Base-by-base conservation (phyloP, 2,113 vertebrate species). In the Etheostoma cragini region DNA sequence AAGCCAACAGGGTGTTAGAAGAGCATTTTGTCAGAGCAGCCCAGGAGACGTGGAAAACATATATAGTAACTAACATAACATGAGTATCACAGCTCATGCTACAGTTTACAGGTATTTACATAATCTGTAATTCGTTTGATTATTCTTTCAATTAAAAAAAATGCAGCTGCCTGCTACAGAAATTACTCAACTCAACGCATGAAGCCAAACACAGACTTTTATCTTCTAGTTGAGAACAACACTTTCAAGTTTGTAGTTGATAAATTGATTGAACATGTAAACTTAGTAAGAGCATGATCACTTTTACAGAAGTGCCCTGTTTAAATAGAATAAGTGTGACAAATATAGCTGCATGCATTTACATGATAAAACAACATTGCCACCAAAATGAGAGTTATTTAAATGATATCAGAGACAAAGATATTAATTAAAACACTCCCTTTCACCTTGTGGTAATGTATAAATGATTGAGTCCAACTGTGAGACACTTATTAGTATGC, bases 21-120 rank as follows among this genome's bases (percentile, higher is more conserved):
- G 42, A 50, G 35, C 33, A 76, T 56, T 66, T 66, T 67, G 24
- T 52, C 56, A 54, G 33, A 58, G 33, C 13, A 30, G 57, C 52
- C 33, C 14, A 24, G 8, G 45, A 68, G 42, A 68, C 5, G 5
- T 12, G 21, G 16, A 52, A 42, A 67, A 68, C 8, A 67, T 16
- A 57, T 21, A 60, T 26, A 57, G 19, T 14, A 30, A 35, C 6
- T 16, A 22, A 62, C 30, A 35, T 16, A 22, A 62, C 30, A 35
- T 21, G 62, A 63, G 38, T 12, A n/a, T 64, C 2, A 24, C 21
- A 45, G 21, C 38, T 24, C 21, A 2, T 45, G 61, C 19, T 64
- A 22, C 33, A 52, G 35, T 33, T 26, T 42, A 50, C 6, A 61
- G 52, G 24, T 45, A 65, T 33, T 30, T 21, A 22, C 16, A 30